A percentile compares a stretch with the other conserved stretches of the same genome.
phyloP scores from a whole-genome alignment of 1,140 invertebrate genomes.

The Nilaparvata lugens region DNA sequence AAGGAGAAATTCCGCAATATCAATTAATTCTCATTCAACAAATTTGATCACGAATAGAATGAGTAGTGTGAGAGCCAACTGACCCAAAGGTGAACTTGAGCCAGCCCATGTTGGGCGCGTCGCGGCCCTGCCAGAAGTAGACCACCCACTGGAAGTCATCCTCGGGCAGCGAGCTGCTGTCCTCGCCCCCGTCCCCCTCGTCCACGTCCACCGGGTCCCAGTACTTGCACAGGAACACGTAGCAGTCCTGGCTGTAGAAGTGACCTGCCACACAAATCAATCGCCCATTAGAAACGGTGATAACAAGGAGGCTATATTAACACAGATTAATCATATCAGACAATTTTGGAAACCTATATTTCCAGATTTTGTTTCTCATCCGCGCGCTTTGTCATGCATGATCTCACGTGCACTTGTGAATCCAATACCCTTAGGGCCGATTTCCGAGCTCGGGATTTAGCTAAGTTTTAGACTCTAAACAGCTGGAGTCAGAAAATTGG shows the following conservation, averaged over 20 bases:
- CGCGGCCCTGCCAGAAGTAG: constrained; percentile 98
- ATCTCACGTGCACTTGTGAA: too few species aligned
- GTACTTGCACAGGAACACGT: constrained; percentile 96
- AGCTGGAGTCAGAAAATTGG: too few species aligned
- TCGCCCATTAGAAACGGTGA: neutral
- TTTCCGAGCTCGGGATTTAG: too few species aligned
- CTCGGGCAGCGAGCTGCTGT: constrained; percentile 52
- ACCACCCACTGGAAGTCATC: constrained; percentile 94
- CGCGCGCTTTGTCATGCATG: too few species aligned
- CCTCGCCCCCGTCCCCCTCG: constrained; percentile 56
- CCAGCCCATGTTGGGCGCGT: constrained; percentile 99
- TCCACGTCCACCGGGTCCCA: constrained; percentile 61
- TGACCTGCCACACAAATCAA: constrained; percentile 40
- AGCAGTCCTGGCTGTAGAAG: constrained; percentile 94
- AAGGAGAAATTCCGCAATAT: too few species aligned
- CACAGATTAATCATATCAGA: too few species aligned
- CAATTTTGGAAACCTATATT: too few species aligned
- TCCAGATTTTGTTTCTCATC: too few species aligned
- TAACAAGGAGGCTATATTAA: neutral
- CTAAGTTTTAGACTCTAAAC: too few species aligned
- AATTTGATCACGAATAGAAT: too few species aligned
- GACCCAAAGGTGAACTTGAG: constrained; percentile 94
- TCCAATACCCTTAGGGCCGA: too few species aligned
- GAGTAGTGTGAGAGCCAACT: neutral
- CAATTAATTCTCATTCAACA: too few species aligned